Base-by-base conservation (phyloP, 2,888 invertebrate genomes). In the Tachystola acroxantha region DNA sequence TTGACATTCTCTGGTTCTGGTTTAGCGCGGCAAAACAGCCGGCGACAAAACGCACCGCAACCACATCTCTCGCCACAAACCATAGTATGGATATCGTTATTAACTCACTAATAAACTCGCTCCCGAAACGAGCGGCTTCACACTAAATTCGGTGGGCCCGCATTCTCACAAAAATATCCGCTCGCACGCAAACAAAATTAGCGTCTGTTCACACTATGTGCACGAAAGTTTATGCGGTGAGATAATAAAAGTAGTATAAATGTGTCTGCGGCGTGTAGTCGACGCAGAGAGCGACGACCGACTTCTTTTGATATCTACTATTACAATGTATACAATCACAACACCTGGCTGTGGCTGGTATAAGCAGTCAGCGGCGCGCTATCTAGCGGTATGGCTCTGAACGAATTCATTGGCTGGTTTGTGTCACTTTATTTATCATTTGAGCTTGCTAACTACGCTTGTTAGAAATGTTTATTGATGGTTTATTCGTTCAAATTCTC, bases 41-140 rank as follows among this genome's bases (percentile, higher is more conserved):
- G 70, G 30, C 72, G 70, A 50, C 84, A 84, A 46, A 80, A 65
- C 16, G 70, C 69, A 39, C 73, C 63, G 48, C 84, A 84, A 24
- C 71, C 64, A 50, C 81, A 80, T 54, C 62, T 65, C 40, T 61
- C 64, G 26, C 58, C 65, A 39, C 76, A 72, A 46, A 76, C 80
- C 81, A 68, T 63, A 29, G 26, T 45, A 40, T 19, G 37, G 24
- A n/a, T 4, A n/a, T n/a, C n/a, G n/a, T n/a, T n/a, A 32, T 11
- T 9, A 22, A 24, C 32, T 16, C 36, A 65, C 64, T 32, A 37
- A 37, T 24, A 31, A 43, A 42, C 37, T 11, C 10, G 22, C 10
- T n/a, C 32, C n/a, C n/a, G n/a, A 4, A 24, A n/a, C 9, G n/a
- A 24, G n/a, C 2, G 3, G 24, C 24, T 24, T 24, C n/a, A 48